These are phyloP conservation scores for Eristalis intricaria DNA, from an alignment of 2,888 invertebrate genomes.

Conservation along the genomic window DNA sequence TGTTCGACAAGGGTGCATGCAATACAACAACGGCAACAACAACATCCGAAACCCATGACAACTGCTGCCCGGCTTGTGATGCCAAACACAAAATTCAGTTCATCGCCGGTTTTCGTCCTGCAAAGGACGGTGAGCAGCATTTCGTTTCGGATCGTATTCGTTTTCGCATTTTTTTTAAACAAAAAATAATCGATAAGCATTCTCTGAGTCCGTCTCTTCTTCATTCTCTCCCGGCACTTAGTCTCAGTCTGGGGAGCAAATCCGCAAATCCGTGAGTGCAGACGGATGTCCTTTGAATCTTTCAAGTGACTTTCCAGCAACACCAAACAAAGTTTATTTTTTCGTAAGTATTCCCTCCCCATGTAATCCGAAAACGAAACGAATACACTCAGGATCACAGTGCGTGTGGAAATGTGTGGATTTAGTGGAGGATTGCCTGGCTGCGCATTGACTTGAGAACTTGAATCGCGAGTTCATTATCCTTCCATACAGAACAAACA, in stretches of 20 bases:
- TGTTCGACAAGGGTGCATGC: slow-evolving; percentile 71
- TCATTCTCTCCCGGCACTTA: slow-evolving; percentile 3
- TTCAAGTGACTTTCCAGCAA: slow-evolving; percentile 57
- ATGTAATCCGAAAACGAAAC: not conserved
- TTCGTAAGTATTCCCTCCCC: not conserved
- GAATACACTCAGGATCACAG: slow-evolving; percentile 37
- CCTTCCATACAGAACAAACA: slow-evolving; percentile 29
- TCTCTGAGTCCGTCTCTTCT: slow-evolving; percentile 2
- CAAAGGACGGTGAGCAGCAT: slow-evolving; percentile 37
- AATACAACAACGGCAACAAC: slow-evolving; percentile 42
- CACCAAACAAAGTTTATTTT: slow-evolving; percentile 63
- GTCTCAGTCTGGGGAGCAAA: not conserved
- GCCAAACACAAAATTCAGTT: slow-evolving; percentile 68
- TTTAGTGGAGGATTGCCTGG: slow-evolving; percentile 40
- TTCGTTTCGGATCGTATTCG: not conserved
- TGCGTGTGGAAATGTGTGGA: slow-evolving; percentile 25
- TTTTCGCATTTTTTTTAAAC: slow-evolving; percentile 6
- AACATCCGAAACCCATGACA: slow-evolving; percentile 60
- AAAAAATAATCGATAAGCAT: slow-evolving; percentile 61
- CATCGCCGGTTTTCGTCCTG: slow-evolving; percentile 59
- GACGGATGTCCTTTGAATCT: slow-evolving; percentile 29
- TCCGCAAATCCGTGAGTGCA: not conserved
- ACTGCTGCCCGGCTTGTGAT: slow-evolving; percentile 53
- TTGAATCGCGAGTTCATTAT: slow-evolving; percentile 67
- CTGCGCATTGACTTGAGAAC: slow-evolving; percentile 61